These are phyloP conservation scores for Pycnonotus jocosus DNA, from an alignment of 2,113 vertebrate species.

Conservation along the genomic window DNA sequence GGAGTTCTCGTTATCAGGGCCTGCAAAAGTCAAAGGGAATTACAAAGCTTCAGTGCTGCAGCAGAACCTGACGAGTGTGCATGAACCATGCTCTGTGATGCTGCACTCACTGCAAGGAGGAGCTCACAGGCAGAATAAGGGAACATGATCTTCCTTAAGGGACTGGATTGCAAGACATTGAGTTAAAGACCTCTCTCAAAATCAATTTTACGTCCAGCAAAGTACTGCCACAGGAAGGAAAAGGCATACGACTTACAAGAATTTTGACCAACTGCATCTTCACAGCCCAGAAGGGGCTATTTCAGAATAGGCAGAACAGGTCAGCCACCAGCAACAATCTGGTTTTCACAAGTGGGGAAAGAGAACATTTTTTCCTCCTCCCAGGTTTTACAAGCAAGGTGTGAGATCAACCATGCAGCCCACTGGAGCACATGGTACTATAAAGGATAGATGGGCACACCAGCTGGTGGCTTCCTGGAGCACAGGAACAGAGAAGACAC, in stretches of 20 bases:
- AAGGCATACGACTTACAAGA: background rate
- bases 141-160: fast-evolving
- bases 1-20: background rate
- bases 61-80: background rate
- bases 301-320: background rate
- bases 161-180: background rate
- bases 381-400: background rate
- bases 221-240: background rate
- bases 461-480: background rate
- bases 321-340: background rate
- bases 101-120: background rate
- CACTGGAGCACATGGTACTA: background rate
- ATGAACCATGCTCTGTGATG: fast-evolving
- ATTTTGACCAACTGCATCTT: background rate
- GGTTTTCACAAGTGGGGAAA: background rate
- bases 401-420: background rate
- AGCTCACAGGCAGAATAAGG: background rate
- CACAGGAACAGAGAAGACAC: background rate
- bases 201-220: background rate
- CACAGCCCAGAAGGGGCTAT: too few species aligned
- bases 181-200: background rate
- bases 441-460: background rate
- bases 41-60: background rate
- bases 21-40: background rate
- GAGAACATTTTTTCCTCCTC: background rate